Conservation (phyloP, 2,113 vertebrate genomes). For the Tragelaphus strepsiceros region DNA sequence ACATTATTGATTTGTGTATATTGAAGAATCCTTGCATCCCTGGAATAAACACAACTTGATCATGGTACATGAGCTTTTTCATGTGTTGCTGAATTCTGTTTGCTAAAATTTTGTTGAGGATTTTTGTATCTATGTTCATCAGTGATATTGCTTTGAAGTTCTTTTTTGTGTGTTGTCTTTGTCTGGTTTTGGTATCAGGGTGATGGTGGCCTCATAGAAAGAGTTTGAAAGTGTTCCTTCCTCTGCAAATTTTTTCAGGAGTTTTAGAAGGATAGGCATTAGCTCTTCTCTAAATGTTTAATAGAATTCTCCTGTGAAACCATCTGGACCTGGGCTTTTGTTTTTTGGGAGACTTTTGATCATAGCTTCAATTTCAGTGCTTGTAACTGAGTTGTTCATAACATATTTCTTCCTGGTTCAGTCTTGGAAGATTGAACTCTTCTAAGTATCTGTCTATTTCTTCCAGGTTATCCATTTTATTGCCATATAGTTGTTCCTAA, state of each 20-base stretch:
- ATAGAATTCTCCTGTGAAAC: background rate
- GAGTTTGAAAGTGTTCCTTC: background rate
- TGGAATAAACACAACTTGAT: background rate
- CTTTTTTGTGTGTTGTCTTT: background rate
- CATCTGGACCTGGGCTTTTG: background rate
- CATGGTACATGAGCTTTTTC: background rate
- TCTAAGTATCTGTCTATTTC: background rate
- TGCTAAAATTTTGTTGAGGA: background rate
- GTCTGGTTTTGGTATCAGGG: background rate
- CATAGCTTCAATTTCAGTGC: background rate
- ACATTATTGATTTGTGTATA: background rate
- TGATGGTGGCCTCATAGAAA: background rate
- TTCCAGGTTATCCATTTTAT: background rate
- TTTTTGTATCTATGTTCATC: background rate
- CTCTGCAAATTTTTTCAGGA: background rate
- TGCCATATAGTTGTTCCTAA: background rate
- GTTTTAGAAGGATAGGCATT: background rate
- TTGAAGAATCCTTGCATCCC: background rate
- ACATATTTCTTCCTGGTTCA: background rate
- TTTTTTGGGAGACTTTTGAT: background rate
- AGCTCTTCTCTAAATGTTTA: background rate
- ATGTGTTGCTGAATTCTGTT: background rate
- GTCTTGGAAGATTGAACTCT: background rate
- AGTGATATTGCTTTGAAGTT: background rate
- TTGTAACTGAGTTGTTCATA: background rate